phyloP scores from a whole-genome alignment of 2,113 vertebrate species.

The Garra rufa region DNA sequence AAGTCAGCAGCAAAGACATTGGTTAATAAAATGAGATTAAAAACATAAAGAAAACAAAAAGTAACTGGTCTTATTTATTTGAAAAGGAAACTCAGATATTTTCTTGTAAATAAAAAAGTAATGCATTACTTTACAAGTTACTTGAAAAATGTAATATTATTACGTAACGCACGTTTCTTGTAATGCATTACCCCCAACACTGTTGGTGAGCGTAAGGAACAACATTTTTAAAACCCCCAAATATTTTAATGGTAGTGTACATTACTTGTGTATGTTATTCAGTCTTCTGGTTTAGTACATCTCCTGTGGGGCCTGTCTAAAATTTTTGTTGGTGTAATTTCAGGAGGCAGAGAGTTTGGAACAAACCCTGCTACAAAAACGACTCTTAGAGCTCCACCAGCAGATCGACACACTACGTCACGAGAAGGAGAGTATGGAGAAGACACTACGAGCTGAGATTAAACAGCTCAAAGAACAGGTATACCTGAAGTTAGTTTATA shows the following conservation, averaged over 20 bases:
- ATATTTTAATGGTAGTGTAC: neutral
- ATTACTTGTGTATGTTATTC: neutral
- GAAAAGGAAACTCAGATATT: no score
- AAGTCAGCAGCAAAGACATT: no score
- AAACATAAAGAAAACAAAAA: no score
- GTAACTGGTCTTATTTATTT: no score
- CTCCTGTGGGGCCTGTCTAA: neutral
- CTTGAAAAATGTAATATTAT: no score
- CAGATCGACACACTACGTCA: conserved; percentile 49
- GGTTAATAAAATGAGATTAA: no score
- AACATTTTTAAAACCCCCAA: neutral
- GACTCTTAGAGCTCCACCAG: conserved; percentile 62
- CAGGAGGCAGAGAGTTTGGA: conserved; percentile 55
- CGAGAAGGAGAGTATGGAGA: conserved; percentile 64
- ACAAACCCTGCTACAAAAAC: conserved; percentile 55
- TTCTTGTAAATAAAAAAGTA: no score
- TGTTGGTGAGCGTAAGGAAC: no score
- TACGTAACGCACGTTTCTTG: no score
- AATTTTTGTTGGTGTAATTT: neutral
- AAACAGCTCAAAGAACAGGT: conserved; percentile 64
- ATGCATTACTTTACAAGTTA: no score
- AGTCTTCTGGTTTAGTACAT: neutral
- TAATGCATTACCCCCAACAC: no score
- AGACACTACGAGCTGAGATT: conserved; percentile 54
- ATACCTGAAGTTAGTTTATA: neutral